phyloP scores from a whole-genome alignment of 2,113 vertebrate genomes.

The Phalacrocorax carbo region DNA sequence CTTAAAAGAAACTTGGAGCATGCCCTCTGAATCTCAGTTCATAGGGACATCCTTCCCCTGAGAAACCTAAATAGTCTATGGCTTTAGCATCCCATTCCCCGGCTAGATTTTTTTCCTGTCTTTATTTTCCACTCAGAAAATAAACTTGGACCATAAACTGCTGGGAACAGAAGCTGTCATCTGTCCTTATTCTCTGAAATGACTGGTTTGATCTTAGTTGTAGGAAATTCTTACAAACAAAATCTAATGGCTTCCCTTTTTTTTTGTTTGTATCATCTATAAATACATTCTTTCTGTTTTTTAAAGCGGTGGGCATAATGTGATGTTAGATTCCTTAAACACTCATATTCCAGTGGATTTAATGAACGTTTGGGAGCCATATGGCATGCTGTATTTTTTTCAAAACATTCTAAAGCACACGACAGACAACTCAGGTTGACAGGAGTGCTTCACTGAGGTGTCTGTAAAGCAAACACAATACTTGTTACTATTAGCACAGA shows the following conservation, averaged over 20 bases:
- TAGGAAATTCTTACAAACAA: neutral
- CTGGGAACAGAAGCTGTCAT: neutral
- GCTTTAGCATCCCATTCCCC: neutral
- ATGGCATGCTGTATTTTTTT: conserved; percentile 42
- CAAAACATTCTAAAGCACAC: neutral
- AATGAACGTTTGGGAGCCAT: conserved; percentile 3
- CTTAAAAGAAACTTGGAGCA: neutral
- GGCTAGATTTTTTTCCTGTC: neutral
- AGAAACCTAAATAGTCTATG: neutral
- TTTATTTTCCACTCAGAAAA: neutral
- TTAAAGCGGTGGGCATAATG: neutral
- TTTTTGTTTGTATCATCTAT: neutral
- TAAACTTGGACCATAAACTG: neutral
- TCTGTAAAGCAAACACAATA: conserved; percentile 53
- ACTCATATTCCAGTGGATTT: neutral
- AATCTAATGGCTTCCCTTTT: neutral
- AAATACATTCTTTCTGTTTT: neutral
- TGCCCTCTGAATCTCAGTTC: neutral
- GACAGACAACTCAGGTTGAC: conserved; percentile 44
- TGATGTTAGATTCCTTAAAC: neutral
- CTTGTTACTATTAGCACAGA: conserved; percentile 61
- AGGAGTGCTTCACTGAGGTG: neutral
- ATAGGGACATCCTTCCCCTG: neutral
- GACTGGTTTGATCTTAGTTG: neutral
- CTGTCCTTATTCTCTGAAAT: neutral